Evolutionary conservation across 2,113 vertebrate species (phyloP).

Genomic region (Tylochromis polylepis): DNA sequence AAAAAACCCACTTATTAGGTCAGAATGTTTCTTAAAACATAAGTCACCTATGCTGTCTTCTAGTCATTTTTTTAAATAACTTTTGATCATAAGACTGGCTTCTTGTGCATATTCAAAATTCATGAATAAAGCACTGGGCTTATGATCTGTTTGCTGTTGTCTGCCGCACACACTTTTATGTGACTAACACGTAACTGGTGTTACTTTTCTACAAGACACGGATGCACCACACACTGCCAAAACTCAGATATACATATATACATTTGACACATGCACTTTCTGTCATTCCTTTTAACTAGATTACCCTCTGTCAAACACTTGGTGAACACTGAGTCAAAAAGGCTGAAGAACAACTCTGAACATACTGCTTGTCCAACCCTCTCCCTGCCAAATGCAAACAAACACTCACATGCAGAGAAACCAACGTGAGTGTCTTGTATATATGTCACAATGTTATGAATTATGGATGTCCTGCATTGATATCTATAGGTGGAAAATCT

Average conservation of each 20-base stretch:
- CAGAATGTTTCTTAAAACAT: not conserved
- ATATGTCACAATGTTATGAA: slow-evolving; percentile 55
- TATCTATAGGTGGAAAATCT: slow-evolving; percentile 40
- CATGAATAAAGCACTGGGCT: not conserved
- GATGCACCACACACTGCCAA: not conserved
- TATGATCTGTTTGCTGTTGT: not conserved
- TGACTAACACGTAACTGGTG: not conserved
- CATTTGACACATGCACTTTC: not conserved
- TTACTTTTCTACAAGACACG: not conserved
- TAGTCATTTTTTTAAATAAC: not conserved
- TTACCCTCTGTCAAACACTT: slow-evolving; percentile 1
- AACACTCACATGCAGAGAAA: not conserved
- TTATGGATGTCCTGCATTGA: slow-evolving; percentile 61
- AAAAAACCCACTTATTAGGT: not conserved
- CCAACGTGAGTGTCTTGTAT: slow-evolving; percentile 18
- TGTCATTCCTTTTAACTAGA: slow-evolving; percentile 16
- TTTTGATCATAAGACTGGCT: not conserved
- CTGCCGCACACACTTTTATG: not conserved
- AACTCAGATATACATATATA: not conserved
- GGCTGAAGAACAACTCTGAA: not conserved
- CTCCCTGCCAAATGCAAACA: not conserved
- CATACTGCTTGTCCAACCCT: not conserved
- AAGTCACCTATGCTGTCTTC: not conserved
- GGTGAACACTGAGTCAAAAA: slow-evolving; percentile 6
- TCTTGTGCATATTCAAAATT: not conserved